A percentile compares a stretch with the other conserved stretches of the same genome.
Conservation (phyloP, 1,140 invertebrate species). For the Drosophila suzukii region DNA sequence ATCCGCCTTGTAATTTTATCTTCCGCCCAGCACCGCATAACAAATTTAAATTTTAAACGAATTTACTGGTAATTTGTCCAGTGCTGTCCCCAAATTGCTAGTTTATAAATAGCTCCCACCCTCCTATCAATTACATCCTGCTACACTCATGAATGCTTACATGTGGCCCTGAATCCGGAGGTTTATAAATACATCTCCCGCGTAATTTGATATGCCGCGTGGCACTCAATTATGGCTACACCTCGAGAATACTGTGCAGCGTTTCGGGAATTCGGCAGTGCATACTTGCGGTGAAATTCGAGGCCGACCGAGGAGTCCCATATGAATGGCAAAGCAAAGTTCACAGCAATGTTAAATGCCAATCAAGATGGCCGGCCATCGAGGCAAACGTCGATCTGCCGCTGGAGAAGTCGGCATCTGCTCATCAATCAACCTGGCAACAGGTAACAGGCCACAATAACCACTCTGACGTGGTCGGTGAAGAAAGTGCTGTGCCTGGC, state of each 20-base stretch:
- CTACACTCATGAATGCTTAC: not conserved
- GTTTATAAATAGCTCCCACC: not conserved
- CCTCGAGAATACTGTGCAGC: conserved; percentile 22
- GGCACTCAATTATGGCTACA: conserved; percentile 52
- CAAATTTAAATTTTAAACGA: not conserved
- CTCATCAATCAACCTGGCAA: conserved; percentile 70
- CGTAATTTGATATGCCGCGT: conserved; percentile 36
- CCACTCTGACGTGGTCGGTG: conserved; percentile 46
- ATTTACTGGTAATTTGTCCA: not conserved
- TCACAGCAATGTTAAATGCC: conserved; percentile 72
- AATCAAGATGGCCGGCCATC: conserved; percentile 55
- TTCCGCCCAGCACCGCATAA: not conserved
- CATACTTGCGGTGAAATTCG: conserved; percentile 52
- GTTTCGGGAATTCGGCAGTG: conserved; percentile 5
- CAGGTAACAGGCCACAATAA: conserved; percentile 40
- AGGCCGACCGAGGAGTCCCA: conserved; percentile 14
- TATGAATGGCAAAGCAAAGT: conserved; percentile 59
- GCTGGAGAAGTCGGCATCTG: conserved; percentile 44
- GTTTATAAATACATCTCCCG: conserved; percentile 25
- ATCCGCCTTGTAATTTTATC: not conserved
- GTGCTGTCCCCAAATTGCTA: not conserved
- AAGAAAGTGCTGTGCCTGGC: conserved; percentile 43
- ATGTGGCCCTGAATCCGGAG: not conserved
- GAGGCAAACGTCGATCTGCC: conserved; percentile 17
- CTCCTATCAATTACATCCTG: not conserved